Conservation (phyloP, 2,888 invertebrate species). For the Autographa gamma region DNA sequence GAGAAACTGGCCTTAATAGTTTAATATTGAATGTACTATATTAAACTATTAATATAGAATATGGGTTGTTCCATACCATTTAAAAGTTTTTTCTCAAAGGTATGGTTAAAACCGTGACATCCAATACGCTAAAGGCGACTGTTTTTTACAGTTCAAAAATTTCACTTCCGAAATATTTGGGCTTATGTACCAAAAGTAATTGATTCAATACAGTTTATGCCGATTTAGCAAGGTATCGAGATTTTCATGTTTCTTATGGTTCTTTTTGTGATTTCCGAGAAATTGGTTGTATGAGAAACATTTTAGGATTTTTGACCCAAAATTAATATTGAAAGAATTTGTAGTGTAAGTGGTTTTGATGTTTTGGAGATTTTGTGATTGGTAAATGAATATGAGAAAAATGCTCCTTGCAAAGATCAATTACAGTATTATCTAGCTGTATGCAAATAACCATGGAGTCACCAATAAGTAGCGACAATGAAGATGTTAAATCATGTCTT, state of each 20-base stretch:
- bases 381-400: not conserved
- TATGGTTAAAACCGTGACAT: not conserved
- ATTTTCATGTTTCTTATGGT: conserved; percentile 9
- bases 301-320: not conserved
- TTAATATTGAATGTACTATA: too few relatives aligned
- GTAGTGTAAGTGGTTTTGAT: not conserved
- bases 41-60: too few relatives aligned
- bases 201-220: conserved; percentile 46
- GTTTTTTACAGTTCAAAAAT: not conserved
- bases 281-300: not conserved
- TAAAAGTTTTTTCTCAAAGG: not conserved
- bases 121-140: not conserved
- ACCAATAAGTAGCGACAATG: not conserved
- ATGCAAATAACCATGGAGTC: too few relatives aligned
- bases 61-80: not conserved
- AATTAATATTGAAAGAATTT: not conserved
- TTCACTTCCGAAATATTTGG: conserved; percentile 1
- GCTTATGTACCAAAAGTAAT: conserved; percentile 37
- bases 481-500: not conserved
- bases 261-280: not conserved
- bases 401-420: too few relatives aligned
- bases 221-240: conserved; percentile 43
- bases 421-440: too few relatives aligned
- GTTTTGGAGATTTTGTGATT: not conserved
- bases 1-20: too few relatives aligned